phyloP scores from a whole-genome alignment of 2,113 vertebrate species.

The Uria aalge region DNA sequence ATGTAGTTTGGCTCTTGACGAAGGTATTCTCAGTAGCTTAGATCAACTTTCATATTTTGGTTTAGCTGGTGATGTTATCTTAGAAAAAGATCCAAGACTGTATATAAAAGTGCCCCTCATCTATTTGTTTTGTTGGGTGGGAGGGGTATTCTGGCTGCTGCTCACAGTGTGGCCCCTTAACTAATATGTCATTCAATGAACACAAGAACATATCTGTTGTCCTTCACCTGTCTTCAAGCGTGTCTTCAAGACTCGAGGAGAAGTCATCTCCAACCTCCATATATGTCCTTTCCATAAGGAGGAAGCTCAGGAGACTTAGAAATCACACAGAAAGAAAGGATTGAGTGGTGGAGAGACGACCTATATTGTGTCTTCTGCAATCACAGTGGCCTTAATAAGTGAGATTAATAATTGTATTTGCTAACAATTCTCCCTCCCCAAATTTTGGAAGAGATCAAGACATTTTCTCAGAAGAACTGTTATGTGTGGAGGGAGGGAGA shows the following conservation, averaged over 20 bases:
- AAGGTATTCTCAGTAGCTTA: not conserved
- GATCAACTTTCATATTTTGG: not conserved
- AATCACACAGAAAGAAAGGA: not conserved
- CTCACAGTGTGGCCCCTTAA: not conserved
- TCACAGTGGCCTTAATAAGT: not conserved
- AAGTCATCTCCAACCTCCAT: not conserved
- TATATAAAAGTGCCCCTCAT: not conserved
- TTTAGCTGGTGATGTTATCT: not conserved
- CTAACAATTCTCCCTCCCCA: not conserved
- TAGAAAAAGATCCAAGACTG: not conserved
- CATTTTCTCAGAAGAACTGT: not conserved
- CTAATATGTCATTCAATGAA: not conserved
- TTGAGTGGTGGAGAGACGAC: not conserved
- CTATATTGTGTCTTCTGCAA: not conserved
- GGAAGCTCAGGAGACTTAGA: not conserved
- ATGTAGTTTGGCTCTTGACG: not conserved
- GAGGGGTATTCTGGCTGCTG: not conserved
- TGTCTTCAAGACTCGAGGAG: not conserved
- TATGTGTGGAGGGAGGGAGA: not conserved
- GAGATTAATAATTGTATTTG: not conserved
- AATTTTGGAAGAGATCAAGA: not conserved
- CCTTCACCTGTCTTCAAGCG: not conserved
- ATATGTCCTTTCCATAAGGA: not conserved
- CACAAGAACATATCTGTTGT: not conserved
- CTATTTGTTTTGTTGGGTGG: not conserved